A percentile compares a stretch with the other conserved stretches of the same genome.
phyloP scores from a whole-genome alignment of 1,140 invertebrate genomes.

The Limonius californicus region DNA sequence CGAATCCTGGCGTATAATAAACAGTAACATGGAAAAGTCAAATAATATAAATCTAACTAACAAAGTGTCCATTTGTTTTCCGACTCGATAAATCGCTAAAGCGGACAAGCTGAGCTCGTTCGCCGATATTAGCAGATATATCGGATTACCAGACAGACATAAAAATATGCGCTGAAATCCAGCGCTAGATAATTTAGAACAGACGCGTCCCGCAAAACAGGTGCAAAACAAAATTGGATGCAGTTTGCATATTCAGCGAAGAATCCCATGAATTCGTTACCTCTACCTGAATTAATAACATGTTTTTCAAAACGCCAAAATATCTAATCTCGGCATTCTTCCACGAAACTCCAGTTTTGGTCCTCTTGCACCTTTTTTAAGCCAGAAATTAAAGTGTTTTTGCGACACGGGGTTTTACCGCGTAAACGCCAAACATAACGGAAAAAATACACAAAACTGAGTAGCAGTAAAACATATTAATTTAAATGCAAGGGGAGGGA shows the following conservation, averaged over 20 bases:
- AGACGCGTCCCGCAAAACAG: slow-evolving; percentile 3
- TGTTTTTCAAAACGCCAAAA: background rate
- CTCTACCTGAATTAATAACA: slow-evolving; percentile 9
- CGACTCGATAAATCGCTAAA: slow-evolving; percentile 1
- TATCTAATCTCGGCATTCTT: background rate
- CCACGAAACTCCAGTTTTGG: background rate
- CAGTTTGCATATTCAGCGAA: slow-evolving; percentile 4
- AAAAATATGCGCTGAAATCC: slow-evolving; percentile 7
- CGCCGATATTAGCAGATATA: slow-evolving; percentile 10
- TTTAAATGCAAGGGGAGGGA: background rate
- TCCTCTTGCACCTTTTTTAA: background rate
- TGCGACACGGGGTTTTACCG: too few relatives aligned
- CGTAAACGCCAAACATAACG: background rate
- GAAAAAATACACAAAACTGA: background rate
- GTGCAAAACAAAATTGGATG: slow-evolving; percentile 9
- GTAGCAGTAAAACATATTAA: slow-evolving; percentile 7
- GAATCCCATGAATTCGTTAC: slow-evolving; percentile 2
- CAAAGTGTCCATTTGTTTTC: slow-evolving; percentile 7
- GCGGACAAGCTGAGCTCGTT: slow-evolving; percentile 8
- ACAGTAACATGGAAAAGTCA: background rate
- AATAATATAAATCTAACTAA: slow-evolving; percentile 12
- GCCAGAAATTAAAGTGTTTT: background rate
- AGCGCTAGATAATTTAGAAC: background rate
- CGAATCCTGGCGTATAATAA: too few relatives aligned
- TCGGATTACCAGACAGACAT: slow-evolving; percentile 8